Percentiles rank a stretch among this genome's conserved stretches.
Evolutionary conservation across 2,888 invertebrate species (phyloP).

Genomic region (Netelia virgata): DNA sequence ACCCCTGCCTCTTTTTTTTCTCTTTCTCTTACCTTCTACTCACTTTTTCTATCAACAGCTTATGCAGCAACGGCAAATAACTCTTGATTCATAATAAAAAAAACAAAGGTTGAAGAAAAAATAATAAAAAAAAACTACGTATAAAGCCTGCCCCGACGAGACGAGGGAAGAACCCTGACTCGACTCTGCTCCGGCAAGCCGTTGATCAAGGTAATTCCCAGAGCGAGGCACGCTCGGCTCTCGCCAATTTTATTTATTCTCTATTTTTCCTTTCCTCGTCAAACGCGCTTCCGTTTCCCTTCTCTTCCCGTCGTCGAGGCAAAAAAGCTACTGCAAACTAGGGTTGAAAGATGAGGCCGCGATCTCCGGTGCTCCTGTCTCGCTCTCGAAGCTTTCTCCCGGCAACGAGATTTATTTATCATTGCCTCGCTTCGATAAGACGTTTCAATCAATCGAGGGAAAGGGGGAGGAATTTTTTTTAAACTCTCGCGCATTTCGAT

Average conservation of each 20-base stretch:
- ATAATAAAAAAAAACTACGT: background rate
- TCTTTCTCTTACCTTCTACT: background rate
- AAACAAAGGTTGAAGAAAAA: background rate
- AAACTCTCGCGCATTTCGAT: background rate
- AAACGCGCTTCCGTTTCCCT: background rate
- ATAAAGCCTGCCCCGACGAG: slow-evolving; percentile 3
- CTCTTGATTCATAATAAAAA: slow-evolving; percentile 64
- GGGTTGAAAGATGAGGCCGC: background rate
- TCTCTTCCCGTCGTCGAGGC: background rate
- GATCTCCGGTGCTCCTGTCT: background rate
- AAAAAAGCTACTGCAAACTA: background rate
- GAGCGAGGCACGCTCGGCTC: slow-evolving; percentile 36
- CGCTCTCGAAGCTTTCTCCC: background rate
- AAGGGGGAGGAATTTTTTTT: background rate
- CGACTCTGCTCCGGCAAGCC: slow-evolving; percentile 25
- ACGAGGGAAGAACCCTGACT: slow-evolving; percentile 5
- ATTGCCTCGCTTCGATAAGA: slow-evolving; percentile 2
- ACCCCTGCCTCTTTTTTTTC: background rate
- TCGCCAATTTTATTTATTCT: slow-evolving; percentile 55
- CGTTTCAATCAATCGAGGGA: background rate
- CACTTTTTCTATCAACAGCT: slow-evolving; percentile 47
- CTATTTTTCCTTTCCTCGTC: slow-evolving; percentile 19
- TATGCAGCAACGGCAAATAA: slow-evolving; percentile 60
- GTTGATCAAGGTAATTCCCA: slow-evolving; percentile 67
- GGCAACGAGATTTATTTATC: slow-evolving; percentile 37